phyloP scores from a whole-genome alignment of 2,888 invertebrate genomes.

The Troilus luridus region DNA sequence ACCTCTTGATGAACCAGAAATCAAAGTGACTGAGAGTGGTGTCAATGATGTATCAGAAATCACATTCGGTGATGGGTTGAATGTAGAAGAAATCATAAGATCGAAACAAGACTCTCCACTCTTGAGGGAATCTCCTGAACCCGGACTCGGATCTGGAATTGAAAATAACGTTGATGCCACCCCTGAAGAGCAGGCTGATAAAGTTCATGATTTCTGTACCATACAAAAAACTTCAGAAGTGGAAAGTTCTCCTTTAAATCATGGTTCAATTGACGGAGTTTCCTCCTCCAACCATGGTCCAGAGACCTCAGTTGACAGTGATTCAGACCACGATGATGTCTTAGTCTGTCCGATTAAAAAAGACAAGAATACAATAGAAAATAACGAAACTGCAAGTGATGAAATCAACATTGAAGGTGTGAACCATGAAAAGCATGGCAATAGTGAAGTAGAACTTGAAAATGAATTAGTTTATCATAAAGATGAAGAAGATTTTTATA shows the following conservation, averaged over 20 bases:
- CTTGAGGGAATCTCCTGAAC: slow-evolving; percentile 52
- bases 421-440: background rate
- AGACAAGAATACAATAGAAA: slow-evolving; percentile 23
- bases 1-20: slow-evolving; percentile 15
- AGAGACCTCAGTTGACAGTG: slow-evolving; percentile 54
- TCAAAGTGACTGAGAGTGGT: background rate
- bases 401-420: background rate
- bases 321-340: slow-evolving; percentile 50
- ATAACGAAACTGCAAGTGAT: background rate
- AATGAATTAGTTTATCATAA: slow-evolving; percentile 5
- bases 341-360: slow-evolving; percentile 41
- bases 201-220: background rate
- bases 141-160: slow-evolving; percentile 1
- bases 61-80: slow-evolving; percentile 53
- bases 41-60: slow-evolving; percentile 33
- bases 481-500: slow-evolving; percentile 19
- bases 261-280: background rate
- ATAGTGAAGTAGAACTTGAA: background rate
- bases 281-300: slow-evolving; percentile 17
- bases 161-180: slow-evolving; percentile 14
- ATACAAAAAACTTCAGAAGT: background rate
- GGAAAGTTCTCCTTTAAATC: background rate
- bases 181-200: slow-evolving; percentile 1
- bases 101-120: slow-evolving; percentile 51
- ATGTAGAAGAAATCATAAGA: slow-evolving; percentile 46